A percentile compares a stretch with the other conserved stretches of the same genome.
Conservation (phyloP, 2,797 vertebrate species). For the Channa striata region DNA sequence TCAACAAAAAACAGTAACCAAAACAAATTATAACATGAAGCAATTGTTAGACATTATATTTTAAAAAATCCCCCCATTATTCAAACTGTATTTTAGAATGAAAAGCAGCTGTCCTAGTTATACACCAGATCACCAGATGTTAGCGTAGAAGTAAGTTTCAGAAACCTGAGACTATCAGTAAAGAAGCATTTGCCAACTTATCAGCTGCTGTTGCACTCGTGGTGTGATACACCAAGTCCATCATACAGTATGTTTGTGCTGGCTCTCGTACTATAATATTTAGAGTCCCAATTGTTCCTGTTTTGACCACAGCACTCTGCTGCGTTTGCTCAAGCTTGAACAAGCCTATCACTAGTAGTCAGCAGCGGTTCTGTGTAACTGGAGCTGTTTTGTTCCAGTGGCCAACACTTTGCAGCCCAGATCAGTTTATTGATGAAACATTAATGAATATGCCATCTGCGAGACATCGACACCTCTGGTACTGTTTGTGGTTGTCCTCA, state of each 20-base stretch:
- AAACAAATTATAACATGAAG: not conserved
- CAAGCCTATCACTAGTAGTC: slow-evolving; percentile 15
- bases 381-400: slow-evolving; percentile 42
- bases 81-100: not conserved
- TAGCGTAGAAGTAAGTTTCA: not conserved
- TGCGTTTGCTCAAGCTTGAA: slow-evolving; percentile 29
- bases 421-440: slow-evolving; percentile 73
- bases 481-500: slow-evolving; percentile 45
- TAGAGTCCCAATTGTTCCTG: slow-evolving; percentile 7
- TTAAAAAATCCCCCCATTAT: not conserved
- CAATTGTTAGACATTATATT: not conserved
- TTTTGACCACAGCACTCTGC: slow-evolving; percentile 33
- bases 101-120: not conserved
- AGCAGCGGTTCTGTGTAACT: slow-evolving; percentile 51
- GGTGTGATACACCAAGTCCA: not conserved
- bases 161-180: not conserved
- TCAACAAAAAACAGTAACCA: not conserved
- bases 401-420: slow-evolving; percentile 54
- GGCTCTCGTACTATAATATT: slow-evolving; percentile 9
- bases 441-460: slow-evolving; percentile 70
- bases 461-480: slow-evolving; percentile 57
- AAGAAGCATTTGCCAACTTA: not conserved
- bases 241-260: slow-evolving; percentile 1
- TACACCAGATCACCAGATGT: not conserved
- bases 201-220: not conserved